A percentile compares a stretch with the other conserved stretches of the same genome.
These are phyloP conservation scores for Scrobipalpa costella DNA, from an alignment of 2,888 invertebrate species.

Conservation along the genomic window DNA sequence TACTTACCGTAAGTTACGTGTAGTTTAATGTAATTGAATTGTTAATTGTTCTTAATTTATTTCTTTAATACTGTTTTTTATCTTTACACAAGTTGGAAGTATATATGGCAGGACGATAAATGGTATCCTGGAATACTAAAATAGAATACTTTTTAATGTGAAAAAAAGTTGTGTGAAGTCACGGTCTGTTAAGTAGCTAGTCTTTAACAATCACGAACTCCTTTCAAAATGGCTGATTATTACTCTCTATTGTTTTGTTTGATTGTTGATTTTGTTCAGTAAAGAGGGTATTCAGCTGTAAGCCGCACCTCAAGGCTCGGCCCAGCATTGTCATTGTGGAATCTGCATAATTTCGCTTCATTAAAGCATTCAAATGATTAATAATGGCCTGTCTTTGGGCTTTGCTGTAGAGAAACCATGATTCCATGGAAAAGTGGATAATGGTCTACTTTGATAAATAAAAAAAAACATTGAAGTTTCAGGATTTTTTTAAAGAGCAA, in stretches of 20 bases:
- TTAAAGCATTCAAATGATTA: conserved; percentile 78
- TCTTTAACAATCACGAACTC: background rate
- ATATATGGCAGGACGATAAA: too few relatives aligned
- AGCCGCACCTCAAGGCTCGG: conserved; percentile 35
- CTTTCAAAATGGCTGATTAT: conserved; percentile 14
- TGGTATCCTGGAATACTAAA: too few relatives aligned
- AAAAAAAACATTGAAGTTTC: too few relatives aligned
- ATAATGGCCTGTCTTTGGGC: conserved; percentile 69
- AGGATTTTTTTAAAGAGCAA: too few relatives aligned
- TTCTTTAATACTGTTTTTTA: too few relatives aligned
- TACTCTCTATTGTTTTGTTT: conserved; percentile 37
- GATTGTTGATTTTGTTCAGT: conserved; percentile 26
- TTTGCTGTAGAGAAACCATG: conserved; percentile 48
- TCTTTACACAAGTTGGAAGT: too few relatives aligned
- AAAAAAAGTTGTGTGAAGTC: too few relatives aligned
- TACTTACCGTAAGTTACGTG: too few relatives aligned
- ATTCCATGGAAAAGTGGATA: background rate
- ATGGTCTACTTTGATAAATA: background rate
- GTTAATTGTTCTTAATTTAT: too few relatives aligned
- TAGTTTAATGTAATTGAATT: too few relatives aligned
- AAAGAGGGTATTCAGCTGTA: conserved; percentile 28
- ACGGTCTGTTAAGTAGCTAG: too few relatives aligned
- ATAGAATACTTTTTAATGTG: too few relatives aligned
- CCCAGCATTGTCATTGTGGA: conserved; percentile 65
- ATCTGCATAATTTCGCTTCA: conserved; percentile 79